These are phyloP conservation scores for Paramisgurnus dabryanus DNA, from an alignment of 2,113 vertebrate species.

Conservation along the genomic window DNA sequence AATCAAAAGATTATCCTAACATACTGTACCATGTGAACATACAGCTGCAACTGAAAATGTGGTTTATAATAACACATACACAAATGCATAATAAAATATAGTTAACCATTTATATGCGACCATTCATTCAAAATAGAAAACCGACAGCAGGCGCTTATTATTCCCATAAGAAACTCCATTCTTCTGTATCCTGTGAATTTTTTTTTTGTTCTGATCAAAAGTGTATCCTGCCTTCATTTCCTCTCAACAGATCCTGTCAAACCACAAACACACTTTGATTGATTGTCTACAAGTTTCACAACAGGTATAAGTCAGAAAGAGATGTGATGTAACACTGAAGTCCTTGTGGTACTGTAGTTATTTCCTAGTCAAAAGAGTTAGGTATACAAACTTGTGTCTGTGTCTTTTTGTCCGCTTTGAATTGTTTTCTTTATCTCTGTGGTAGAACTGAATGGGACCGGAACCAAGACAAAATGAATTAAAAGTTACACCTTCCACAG, in stretches of 20 bases:
- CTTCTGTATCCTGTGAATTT: constrained; percentile 6
- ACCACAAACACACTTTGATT: not conserved
- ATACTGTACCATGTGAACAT: not conserved
- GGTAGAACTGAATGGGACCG: too few relatives aligned
- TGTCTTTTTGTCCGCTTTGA: too few relatives aligned
- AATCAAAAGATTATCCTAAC: not conserved
- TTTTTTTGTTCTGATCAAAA: constrained; percentile 20
- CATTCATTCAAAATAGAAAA: constrained; percentile 8
- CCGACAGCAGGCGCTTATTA: constrained; percentile 18
- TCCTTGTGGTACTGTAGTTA: too few relatives aligned
- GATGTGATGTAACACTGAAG: not conserved
- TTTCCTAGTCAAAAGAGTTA: too few relatives aligned
- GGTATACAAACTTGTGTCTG: too few relatives aligned
- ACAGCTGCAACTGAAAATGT: not conserved
- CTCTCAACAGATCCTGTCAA: constrained; percentile 22
- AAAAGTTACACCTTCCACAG: too few relatives aligned
- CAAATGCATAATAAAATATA: not conserved
- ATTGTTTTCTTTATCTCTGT: too few relatives aligned
- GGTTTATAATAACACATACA: not conserved
- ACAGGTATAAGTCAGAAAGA: not conserved
- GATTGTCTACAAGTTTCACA: constrained; percentile 1
- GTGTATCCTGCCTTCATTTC: constrained; percentile 6
- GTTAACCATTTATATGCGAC: not conserved
- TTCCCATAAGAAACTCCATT: constrained; percentile 16
- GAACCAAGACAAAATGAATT: too few relatives aligned